Base-by-base conservation (phyloP, 2,113 vertebrate genomes). In the Tylochromis polylepis region DNA sequence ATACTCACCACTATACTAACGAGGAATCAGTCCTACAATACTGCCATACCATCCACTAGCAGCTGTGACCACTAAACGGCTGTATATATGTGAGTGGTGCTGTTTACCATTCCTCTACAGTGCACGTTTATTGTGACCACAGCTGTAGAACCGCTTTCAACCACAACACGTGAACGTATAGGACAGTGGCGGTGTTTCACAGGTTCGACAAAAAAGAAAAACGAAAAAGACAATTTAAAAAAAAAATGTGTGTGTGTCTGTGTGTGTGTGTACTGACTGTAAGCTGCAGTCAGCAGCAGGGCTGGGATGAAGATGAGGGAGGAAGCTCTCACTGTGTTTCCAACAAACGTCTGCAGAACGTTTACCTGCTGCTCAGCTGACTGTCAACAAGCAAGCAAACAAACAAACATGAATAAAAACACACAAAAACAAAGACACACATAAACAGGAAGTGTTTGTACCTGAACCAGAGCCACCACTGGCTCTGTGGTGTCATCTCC, bases 291-390 rank as follows among this genome's bases (percentile, higher is more conserved):
- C 58, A 94, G 86, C 53, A 93, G 65, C 81, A 92, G 46, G 4
- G 86, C 86, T 11, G 90, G 90, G 15, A 92, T 83, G 90, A 94
- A 92, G 90, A 89, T 2, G 88, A 93, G 86, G 72, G 88, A 87
- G 75, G 88, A 81, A 5, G 58, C 12, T 62, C 91, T 87, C 72
- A 92, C 4, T 24, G 93, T 93, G 91, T 90, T 85, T 89, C 86
- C 85, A 6, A 92, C 31, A 75, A 91, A 87, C 51, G 3, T 70
- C 27, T 65, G 20, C 34, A 91, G 87, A 51, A 55, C 20, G 77
- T 81, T 11, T 1, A 41, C 15, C 3, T 80, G 59, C 16, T 83
- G 58, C 60, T 89, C 56, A 3, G 62, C 12, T 2, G 49, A 70
- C 92, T 93, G 81, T 62, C 10, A 70, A 81, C 51, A 91, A n/a